Conservation (phyloP, 2,888 invertebrate species). For the Achlya flavicornis region DNA sequence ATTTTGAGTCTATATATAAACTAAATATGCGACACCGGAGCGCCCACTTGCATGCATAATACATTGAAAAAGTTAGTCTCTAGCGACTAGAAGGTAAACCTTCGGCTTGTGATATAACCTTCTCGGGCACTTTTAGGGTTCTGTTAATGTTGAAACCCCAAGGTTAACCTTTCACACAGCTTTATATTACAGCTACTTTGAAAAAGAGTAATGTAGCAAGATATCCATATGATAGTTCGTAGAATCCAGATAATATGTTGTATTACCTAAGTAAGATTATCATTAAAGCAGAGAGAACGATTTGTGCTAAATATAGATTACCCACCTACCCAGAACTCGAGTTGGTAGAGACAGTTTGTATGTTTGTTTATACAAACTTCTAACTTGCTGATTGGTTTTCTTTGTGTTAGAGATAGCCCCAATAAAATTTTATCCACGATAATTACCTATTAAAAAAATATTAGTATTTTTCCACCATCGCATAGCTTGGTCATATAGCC, state of each 20-base stretch:
- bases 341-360: too few species aligned
- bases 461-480: too few species aligned
- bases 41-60: constrained; percentile 7
- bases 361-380: too few species aligned
- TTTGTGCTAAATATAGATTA: background rate
- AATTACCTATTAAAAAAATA: too few species aligned
- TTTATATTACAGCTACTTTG: too few species aligned
- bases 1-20: background rate
- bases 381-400: too few species aligned
- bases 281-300: background rate
- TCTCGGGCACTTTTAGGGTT: background rate
- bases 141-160: background rate
- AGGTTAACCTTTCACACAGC: background rate
- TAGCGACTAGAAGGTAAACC: constrained; percentile 1
- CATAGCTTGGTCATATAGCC: too few species aligned
- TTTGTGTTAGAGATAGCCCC: too few species aligned
- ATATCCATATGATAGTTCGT: background rate
- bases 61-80: background rate
- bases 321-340: too few species aligned
- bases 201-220: too few species aligned
- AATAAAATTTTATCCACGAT: too few species aligned
- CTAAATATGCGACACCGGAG: background rate
- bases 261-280: background rate
- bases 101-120: background rate
- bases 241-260: background rate